Evolutionary conservation across 2,797 vertebrate species (phyloP).

Genomic region (Hipposideros larvatus): DNA sequence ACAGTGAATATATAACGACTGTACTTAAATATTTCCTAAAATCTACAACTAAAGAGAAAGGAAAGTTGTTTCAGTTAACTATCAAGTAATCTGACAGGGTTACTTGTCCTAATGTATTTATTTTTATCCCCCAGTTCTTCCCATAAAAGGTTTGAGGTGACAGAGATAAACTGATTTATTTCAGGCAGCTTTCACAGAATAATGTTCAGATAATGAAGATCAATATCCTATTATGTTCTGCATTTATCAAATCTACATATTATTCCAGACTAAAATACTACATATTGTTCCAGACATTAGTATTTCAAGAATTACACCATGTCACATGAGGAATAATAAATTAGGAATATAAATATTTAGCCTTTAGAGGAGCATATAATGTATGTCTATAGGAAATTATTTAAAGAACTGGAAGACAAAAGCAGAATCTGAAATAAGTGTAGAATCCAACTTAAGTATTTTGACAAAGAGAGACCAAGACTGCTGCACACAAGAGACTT

Average conservation of each 20-base stretch:
- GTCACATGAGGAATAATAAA: background rate
- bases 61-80: background rate
- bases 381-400: background rate
- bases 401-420: background rate
- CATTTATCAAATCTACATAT: constrained; percentile 12
- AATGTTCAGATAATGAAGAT: background rate
- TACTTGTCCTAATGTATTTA: background rate
- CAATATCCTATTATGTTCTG: background rate
- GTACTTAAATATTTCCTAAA: background rate
- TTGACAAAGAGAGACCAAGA: constrained; percentile 12
- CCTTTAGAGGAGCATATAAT: background rate
- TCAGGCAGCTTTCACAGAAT: background rate
- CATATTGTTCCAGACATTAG: background rate
- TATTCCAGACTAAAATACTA: background rate
- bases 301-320: background rate
- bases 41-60: background rate
- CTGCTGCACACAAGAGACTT: background rate
- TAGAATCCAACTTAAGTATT: background rate
- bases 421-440: background rate
- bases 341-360: background rate
- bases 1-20: background rate
- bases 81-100: background rate
- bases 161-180: background rate
- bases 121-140: background rate
- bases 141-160: background rate